Evolutionary conservation across 1,140 invertebrate species (phyloP), one percentile per base, ranked within the genome.

Genomic region (Pomacea maculata): DNA sequence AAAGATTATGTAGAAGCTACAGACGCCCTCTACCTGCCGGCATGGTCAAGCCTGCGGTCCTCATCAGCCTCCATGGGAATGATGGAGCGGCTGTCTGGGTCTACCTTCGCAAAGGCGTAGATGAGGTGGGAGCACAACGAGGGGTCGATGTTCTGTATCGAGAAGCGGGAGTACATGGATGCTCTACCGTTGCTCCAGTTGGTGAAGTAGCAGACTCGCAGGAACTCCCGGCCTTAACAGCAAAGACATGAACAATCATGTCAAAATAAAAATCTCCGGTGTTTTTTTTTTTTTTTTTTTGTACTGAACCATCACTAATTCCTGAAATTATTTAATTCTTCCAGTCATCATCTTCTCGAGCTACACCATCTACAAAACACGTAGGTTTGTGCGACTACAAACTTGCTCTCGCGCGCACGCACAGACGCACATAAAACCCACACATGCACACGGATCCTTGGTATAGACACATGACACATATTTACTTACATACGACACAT

Each of bases 171-270:
- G 19, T 78, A 76, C 25, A 94, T 93, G 68, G 95, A 95, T 0
- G 96, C 95, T 73, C 97, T 93, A 88, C 96, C 97, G 77, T 95
- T 94, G 0, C 97, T 96, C 97, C 97, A 98, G 83, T 95, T 98
- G 1, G 97, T 97, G 89, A 97, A 93, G 89, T 98, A 99, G 90
- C 97, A 99, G 84, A 98, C 94, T 12, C 84, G 68, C 17, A 83
- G 74, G 78, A 84, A 87, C 12, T 83, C 80, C 4, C 54, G 61
- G 17, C 77, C 82, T 83, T 65, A 15, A 75, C 64, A 72, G 70
- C 17, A 79, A 67, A 78, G 72, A 71, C 45, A n/a, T 12, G 3
- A 1, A 14, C 34, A 45, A 45, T 45, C 34, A 45, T 45, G 45
- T 71, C 45, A 74, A 67, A 75, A 10, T 74, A 5, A 29, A 1